phyloP scores from a whole-genome alignment of 2,888 invertebrate species.

The Acrobasis consociella region DNA sequence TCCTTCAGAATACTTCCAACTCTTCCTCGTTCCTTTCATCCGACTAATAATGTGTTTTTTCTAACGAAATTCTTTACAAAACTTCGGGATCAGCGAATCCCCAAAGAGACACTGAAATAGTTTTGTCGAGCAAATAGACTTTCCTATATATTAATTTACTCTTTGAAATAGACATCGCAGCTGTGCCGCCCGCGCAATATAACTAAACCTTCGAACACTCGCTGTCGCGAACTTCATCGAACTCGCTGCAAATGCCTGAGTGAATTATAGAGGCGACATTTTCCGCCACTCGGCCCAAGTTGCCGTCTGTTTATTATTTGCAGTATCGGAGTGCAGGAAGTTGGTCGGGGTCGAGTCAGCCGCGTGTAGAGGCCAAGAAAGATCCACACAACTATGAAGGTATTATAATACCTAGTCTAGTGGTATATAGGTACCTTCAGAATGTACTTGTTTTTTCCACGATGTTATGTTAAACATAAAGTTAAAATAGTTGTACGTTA shows the following conservation, averaged over 20 bases:
- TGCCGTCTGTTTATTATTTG: constrained; percentile 16
- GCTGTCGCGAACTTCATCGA: background rate
- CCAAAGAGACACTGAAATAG: background rate
- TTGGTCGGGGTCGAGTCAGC: background rate
- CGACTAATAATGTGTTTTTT: background rate
- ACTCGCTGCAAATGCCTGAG: background rate
- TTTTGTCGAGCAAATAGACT: background rate
- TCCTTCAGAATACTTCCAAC: background rate
- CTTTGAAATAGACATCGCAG: background rate
- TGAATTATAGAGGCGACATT: constrained; percentile 13
- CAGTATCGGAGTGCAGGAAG: constrained; percentile 13
- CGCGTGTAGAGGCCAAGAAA: no score
- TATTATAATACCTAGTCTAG: no score
- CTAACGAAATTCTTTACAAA: background rate
- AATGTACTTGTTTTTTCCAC: no score
- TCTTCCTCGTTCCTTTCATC: background rate
- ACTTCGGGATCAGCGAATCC: constrained; percentile 2
- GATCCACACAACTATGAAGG: no score
- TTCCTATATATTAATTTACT: no score
- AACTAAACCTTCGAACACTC: background rate
- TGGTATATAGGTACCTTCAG: no score
- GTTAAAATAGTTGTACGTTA: no score
- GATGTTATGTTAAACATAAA: no score
- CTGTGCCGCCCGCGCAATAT: background rate
- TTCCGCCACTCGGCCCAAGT: background rate